Conservation (phyloP, 2,797 vertebrate genomes). For the Oophaga sylvatica region DNA sequence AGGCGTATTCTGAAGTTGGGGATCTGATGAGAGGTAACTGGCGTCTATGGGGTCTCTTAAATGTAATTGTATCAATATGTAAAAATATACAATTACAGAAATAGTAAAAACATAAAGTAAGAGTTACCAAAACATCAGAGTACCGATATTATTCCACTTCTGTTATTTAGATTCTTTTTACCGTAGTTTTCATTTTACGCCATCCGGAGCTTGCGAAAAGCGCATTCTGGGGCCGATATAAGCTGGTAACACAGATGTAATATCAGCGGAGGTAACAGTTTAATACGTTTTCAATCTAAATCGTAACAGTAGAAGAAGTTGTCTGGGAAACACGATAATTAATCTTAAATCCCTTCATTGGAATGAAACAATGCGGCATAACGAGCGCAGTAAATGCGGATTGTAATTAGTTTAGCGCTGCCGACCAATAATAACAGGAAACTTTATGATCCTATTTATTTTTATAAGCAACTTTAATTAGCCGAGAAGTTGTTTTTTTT, state of each 20-base stretch:
- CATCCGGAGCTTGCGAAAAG: neutral
- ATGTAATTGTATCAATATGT: neutral
- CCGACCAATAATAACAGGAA: constrained; percentile 21
- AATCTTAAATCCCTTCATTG: constrained; percentile 31
- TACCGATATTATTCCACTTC: too few relatives aligned
- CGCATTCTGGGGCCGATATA: neutral
- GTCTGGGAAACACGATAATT: constrained; percentile 24
- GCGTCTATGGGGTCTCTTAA: neutral
- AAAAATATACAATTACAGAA: neutral
- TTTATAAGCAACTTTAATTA: constrained; percentile 40
- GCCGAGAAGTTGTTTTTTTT: neutral
- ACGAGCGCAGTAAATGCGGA: constrained; percentile 15
- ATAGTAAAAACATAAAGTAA: neutral
- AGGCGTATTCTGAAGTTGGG: too few relatives aligned
- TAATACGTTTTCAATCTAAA: constrained; percentile 6
- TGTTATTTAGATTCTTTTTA: too few relatives aligned
- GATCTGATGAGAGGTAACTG: too few relatives aligned
- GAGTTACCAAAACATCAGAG: too few relatives aligned
- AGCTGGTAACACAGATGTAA: neutral
- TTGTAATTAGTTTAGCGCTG: constrained; percentile 37
- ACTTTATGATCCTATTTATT: constrained; percentile 40
- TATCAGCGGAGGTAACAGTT: neutral
- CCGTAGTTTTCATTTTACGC: neutral
- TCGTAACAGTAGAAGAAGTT: constrained; percentile 14
- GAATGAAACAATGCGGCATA: constrained; percentile 13